A percentile compares a stretch with the other conserved stretches of the same genome.
Evolutionary conservation across 2,113 vertebrate species (phyloP).

Genomic region (Trogon surrucura): DNA sequence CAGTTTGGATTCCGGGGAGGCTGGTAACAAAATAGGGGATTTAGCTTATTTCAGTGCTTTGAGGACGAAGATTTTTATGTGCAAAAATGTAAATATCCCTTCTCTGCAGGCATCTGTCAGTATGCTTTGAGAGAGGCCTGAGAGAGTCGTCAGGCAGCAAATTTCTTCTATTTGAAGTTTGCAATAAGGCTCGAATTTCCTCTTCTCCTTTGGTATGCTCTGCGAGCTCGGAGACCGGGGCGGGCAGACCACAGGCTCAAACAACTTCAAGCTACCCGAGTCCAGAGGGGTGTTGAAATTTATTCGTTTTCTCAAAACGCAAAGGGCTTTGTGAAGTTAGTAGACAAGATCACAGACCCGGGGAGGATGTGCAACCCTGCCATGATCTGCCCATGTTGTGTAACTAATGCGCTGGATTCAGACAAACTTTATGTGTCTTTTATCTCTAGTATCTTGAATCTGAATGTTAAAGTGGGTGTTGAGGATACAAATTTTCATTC

Average conservation of each 20-base stretch:
- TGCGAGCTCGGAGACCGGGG: accelerated
- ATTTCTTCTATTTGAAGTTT: not conserved
- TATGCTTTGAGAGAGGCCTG: not conserved
- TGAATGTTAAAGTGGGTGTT: not conserved
- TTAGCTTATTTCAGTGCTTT: not conserved
- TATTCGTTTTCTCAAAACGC: not conserved
- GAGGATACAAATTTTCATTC: not conserved
- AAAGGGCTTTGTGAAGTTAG: not conserved
- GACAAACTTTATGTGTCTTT: not conserved
- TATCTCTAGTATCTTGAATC: not conserved
- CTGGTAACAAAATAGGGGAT: not conserved
- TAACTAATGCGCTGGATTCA: not conserved
- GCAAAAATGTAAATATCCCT: not conserved
- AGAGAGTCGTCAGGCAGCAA: not conserved
- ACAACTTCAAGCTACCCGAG: accelerated
- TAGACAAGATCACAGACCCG: not conserved
- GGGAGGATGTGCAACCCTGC: not conserved
- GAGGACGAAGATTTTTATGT: not conserved
- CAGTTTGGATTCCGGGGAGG: not conserved
- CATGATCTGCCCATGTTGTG: accelerated
- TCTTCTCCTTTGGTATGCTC: accelerated
- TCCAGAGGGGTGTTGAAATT: not conserved
- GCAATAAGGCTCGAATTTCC: not conserved
- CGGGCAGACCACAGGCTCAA: not conserved
- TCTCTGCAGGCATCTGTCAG: not conserved